phyloP scores from a whole-genome alignment of 2,888 invertebrate genomes.

The Watsonalla cultraria region DNA sequence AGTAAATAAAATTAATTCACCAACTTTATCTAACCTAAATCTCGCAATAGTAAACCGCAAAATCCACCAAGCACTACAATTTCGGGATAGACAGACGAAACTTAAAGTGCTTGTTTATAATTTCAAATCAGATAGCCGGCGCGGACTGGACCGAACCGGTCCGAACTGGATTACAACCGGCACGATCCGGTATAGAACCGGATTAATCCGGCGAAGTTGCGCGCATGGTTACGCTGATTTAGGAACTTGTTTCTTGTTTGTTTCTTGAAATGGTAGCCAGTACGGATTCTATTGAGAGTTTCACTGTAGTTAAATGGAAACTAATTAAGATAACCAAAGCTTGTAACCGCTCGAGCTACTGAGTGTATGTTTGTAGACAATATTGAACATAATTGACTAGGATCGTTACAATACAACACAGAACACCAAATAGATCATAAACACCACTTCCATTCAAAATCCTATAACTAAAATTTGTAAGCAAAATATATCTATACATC shows the following conservation, averaged over 20 bases:
- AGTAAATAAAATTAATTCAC: neutral
- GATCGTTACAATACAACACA: no score
- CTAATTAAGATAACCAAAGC: conserved; percentile 43
- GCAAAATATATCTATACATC: no score
- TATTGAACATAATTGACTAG: neutral
- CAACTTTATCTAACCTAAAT: neutral
- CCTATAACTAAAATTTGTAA: no score
- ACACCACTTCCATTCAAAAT: no score
- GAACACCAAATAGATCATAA: no score
- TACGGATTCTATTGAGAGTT: conserved; percentile 29
- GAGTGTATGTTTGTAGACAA: neutral
- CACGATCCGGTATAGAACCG: conserved; percentile 50
- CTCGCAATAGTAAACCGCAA: conserved; percentile 13
- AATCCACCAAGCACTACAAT: conserved; percentile 21
- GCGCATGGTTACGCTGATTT: conserved; percentile 72
- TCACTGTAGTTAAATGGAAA: conserved; percentile 40
- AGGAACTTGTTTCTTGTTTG: conserved; percentile 62
- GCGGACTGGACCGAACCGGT: conserved; percentile 41
- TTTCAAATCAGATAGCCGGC: conserved; percentile 60
- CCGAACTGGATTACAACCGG: conserved; percentile 54
- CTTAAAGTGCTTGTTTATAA: conserved; percentile 54
- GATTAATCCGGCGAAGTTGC: conserved; percentile 66
- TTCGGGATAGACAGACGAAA: conserved; percentile 13
- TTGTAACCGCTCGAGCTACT: conserved; percentile 13
- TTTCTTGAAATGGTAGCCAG: conserved; percentile 53